These are phyloP conservation scores for Diuraphis noxia DNA, from an alignment of 1,140 invertebrate species.

Conservation along the genomic window DNA sequence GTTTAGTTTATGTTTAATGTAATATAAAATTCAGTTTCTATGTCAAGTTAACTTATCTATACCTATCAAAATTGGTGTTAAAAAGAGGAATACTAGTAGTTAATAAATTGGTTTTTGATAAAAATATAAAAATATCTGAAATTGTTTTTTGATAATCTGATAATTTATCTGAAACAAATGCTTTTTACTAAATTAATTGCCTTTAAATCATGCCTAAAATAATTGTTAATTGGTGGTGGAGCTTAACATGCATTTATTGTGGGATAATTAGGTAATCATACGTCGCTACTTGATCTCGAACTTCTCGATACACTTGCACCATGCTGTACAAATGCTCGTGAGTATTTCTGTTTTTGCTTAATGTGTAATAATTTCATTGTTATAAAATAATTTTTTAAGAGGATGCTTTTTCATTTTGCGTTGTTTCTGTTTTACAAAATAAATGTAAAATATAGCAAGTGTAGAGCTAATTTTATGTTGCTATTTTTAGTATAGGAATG, in stretches of 20 bases:
- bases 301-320: conserved; percentile 43
- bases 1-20: background rate
- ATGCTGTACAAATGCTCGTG: conserved; percentile 41
- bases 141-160: background rate
- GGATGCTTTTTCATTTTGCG: background rate
- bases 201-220: background rate
- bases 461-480: background rate
- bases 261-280: conserved; percentile 51
- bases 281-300: conserved; percentile 54
- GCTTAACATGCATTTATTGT: conserved; percentile 23
- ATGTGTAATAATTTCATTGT: conserved; percentile 5
- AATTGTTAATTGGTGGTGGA: conserved; percentile 31
- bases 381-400: background rate
- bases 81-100: background rate
- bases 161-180: background rate
- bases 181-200: background rate
- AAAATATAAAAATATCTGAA: background rate
- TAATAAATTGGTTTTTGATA: background rate
- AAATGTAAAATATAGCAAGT: background rate
- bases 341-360: conserved; percentile 50
- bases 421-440: background rate
- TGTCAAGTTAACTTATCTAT: background rate
- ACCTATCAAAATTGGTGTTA: background rate
- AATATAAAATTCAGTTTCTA: background rate
- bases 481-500: background rate